Evolutionary conservation across 2,113 vertebrate species (phyloP).

Genomic region (Agapornis roseicollis): DNA sequence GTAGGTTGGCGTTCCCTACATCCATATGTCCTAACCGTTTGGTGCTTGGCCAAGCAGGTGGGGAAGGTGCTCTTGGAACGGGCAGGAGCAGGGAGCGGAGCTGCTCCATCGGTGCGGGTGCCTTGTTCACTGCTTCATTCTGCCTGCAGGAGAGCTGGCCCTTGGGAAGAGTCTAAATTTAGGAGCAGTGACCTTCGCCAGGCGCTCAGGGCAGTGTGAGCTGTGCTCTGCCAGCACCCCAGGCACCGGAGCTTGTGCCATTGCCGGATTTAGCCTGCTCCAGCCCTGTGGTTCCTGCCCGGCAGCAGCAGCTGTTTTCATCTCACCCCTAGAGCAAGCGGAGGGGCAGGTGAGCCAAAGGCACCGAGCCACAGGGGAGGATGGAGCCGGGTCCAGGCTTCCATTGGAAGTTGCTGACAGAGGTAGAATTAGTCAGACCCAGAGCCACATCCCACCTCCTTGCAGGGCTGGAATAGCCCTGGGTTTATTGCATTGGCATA

Average conservation of each 20-base stretch:
- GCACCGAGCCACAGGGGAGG: background rate
- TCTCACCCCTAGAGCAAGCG: background rate
- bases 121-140: background rate
- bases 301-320: background rate
- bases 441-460: background rate
- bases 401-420: background rate
- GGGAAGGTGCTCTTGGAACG: background rate
- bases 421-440: background rate
- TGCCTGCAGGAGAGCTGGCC: background rate
- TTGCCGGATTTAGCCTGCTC: background rate
- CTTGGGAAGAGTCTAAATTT: background rate
- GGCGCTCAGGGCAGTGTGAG: background rate
- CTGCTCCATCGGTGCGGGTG: background rate
- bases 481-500: background rate
- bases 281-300: background rate
- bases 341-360: slow-evolving; percentile 25
- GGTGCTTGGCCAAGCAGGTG: background rate
- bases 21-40: background rate
- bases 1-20: background rate
- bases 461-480: background rate
- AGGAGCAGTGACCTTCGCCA: background rate
- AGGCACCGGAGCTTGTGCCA: background rate
- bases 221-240: background rate
- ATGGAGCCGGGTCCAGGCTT: background rate
- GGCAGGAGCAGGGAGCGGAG: too few relatives aligned